Percentiles rank a stretch among this genome's conserved stretches.
These are phyloP conservation scores for Nephotettix cincticeps DNA, from an alignment of 1,140 invertebrate genomes.

Conservation along the genomic window DNA sequence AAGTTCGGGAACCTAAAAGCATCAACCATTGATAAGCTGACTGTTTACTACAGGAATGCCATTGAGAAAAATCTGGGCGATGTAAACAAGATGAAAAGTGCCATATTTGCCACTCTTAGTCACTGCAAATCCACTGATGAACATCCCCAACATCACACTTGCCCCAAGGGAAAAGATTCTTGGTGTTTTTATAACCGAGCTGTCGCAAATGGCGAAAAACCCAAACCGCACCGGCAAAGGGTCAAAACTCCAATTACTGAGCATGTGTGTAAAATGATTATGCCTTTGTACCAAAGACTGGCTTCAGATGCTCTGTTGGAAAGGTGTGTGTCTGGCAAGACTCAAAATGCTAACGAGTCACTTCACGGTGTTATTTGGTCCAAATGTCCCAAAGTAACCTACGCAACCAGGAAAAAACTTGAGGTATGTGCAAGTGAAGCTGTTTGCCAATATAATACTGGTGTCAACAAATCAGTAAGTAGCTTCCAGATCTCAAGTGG, in stretches of 20 bases:
- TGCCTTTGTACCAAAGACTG: background rate
- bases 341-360: background rate
- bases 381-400: background rate
- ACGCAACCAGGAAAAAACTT: background rate
- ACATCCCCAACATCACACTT: background rate
- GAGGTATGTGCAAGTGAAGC: background rate
- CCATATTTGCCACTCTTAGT: background rate
- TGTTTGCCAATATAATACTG: background rate
- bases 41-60: constrained; percentile 13
- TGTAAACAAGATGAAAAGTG: constrained; percentile 9
- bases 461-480: background rate
- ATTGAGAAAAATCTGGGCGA: constrained; percentile 24
- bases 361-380: background rate
- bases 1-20: background rate
- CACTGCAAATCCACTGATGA: background rate
- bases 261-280: background rate
- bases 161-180: background rate
- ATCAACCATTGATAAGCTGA: background rate
- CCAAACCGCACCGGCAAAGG: background rate
- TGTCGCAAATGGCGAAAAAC: background rate
- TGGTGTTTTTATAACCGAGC: constrained; percentile 9
- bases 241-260: constrained; percentile 1
- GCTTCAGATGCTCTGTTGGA: background rate
- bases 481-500: background rate
- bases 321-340: too few relatives aligned